These are phyloP conservation scores for Podarcis cretensis DNA, from an alignment of 2,113 vertebrate species.

Conservation along the genomic window DNA sequence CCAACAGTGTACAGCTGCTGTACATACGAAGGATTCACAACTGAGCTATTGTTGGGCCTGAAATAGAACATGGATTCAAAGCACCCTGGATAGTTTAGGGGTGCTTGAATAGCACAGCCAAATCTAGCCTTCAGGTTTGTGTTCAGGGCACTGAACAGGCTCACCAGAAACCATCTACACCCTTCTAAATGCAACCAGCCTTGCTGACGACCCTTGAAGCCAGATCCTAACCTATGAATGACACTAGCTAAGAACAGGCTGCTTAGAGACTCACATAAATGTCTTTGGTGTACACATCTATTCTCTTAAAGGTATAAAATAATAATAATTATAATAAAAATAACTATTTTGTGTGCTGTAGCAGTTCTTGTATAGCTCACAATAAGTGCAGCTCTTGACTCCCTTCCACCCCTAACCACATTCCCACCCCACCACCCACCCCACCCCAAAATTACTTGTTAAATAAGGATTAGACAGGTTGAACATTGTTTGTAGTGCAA, in stretches of 20 bases:
- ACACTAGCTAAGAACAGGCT: conserved; percentile 79
- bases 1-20: conserved; percentile 74
- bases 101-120: conserved; percentile 22
- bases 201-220: conserved; percentile 62
- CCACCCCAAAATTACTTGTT: conserved; percentile 83
- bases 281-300: conserved; percentile 93
- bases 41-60: conserved; percentile 18
- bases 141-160: conserved; percentile 52
- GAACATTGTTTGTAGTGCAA: conserved; percentile 97
- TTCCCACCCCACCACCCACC: conserved; percentile 60
- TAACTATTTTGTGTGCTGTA: conserved; percentile 87
- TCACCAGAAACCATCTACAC: conserved; percentile 64
- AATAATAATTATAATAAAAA: conserved; percentile 86
- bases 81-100: conserved; percentile 28
- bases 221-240: conserved; percentile 72
- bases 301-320: conserved; percentile 84
- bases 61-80: conserved; percentile 18
- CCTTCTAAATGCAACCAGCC: conserved; percentile 67
- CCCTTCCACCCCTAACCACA: conserved; percentile 77
- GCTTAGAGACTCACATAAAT: conserved; percentile 82
- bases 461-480: conserved; percentile 90
- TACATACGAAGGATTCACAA: conserved; percentile 61
- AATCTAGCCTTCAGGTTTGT: conserved; percentile 42
- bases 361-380: conserved; percentile 85
- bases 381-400: conserved; percentile 88